Base-by-base conservation (phyloP, 2,797 vertebrate species). In the Cirrhinus molitorella region DNA sequence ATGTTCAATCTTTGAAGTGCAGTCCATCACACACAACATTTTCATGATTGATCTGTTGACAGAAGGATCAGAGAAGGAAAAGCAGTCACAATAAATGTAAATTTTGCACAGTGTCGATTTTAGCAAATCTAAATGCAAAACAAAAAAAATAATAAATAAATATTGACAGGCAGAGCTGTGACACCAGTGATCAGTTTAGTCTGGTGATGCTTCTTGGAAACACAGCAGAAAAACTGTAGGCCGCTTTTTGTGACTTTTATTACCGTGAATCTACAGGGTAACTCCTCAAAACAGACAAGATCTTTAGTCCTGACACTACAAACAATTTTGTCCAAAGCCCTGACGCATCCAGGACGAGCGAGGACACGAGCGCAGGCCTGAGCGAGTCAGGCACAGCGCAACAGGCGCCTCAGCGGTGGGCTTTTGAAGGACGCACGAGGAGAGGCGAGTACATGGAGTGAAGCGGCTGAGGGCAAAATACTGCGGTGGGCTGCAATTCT, bases 401-500 rank as follows among this genome's bases (percentile, higher is more conserved):
- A 31, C n/a, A 37, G 57, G 80, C 53, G 43, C 84, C 65, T 87
- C 83, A 53, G 81, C 47, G 79, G 88, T 88, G 85, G 84, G 80
- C 68, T 88, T 87, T 83, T 91, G 87, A 88, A 85, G 87, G 87
- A 84, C 70, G 10, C 40, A 5, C 25, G 87, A 87, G 87, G 87
- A 83, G 86, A 83, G 89, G 88, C 90, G 90, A 88, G 92, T 90
- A 88, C 87, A 88, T 76, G 88, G 91, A 92, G 92, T 91, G 91
- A 92, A 92, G 92, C 89, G 66, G 83, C 91, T 91, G 94, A 93
- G 94, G 94, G 93, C 93, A 84, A 92, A 94, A 94, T 94, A 94
- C 92, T 94, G 94, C 92, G 93, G 93, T 92, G 93, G 95, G 94
- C 93, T 95, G 95, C 93, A 95, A 91, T 95, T 95, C 94, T 96